These are phyloP conservation scores for Catocala fraxini DNA, from an alignment of 2,888 invertebrate species.

Conservation along the genomic window DNA sequence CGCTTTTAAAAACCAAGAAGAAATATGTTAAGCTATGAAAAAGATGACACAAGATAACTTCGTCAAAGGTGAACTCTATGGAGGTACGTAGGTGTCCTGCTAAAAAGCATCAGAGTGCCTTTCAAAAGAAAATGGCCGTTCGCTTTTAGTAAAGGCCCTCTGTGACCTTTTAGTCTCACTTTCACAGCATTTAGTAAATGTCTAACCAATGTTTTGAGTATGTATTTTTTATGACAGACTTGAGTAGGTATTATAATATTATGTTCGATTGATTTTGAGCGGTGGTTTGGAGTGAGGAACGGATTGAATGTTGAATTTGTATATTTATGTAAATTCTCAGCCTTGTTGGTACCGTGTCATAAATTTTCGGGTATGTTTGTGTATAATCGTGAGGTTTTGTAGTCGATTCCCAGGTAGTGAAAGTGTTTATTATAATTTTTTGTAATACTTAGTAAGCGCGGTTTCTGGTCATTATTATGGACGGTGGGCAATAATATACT, in stretches of 20 bases:
- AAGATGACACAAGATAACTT: slow-evolving; percentile 69
- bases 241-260: not conserved
- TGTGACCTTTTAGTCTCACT: slow-evolving; percentile 57
- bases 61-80: slow-evolving; percentile 70
- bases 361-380: too few relatives aligned
- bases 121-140: slow-evolving; percentile 61
- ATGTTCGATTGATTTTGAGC: too few relatives aligned
- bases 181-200: slow-evolving; percentile 44
- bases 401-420: too few relatives aligned
- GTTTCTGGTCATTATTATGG: too few relatives aligned
- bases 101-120: slow-evolving; percentile 60
- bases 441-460: too few relatives aligned
- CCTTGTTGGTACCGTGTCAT: too few relatives aligned
- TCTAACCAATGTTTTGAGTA: slow-evolving; percentile 39
- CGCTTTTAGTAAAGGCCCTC: slow-evolving; percentile 52
- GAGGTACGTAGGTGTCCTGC: slow-evolving; percentile 56
- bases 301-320: too few relatives aligned
- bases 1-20: slow-evolving; percentile 36
- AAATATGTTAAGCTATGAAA: slow-evolving; percentile 58
- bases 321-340: too few relatives aligned
- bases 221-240: slow-evolving; percentile 15
- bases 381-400: too few relatives aligned
- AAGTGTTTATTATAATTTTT: too few relatives aligned
- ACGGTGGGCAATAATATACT: too few relatives aligned
- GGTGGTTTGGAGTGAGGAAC: too few relatives aligned